Conservation (phyloP, 2,113 vertebrate genomes). For the Sceloporus tristichus region DNA sequence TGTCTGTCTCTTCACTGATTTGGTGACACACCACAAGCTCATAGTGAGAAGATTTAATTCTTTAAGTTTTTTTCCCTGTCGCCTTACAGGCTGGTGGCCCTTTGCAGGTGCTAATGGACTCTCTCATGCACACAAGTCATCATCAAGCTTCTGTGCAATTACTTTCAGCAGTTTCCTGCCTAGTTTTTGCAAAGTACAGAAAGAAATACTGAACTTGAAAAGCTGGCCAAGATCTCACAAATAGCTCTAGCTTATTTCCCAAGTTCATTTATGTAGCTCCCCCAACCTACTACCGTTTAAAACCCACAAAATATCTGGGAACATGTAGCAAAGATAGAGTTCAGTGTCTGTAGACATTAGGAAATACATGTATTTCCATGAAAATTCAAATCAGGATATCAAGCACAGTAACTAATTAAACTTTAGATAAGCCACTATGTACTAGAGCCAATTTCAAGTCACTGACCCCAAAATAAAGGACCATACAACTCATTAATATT, state of each 20-base stretch:
- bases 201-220: conserved; percentile 24
- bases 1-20: conserved; percentile 27
- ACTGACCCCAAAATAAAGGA: background rate
- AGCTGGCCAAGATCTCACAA: background rate
- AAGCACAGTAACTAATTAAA: background rate
- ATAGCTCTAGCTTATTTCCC: background rate
- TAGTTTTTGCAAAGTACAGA: background rate
- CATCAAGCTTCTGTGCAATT: conserved; percentile 26
- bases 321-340: background rate
- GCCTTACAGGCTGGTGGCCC: conserved; percentile 26
- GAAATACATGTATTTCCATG: background rate
- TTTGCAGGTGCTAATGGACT: conserved; percentile 55
- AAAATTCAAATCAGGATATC: background rate
- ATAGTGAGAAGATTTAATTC: conserved; percentile 67
- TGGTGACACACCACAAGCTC: conserved; percentile 51
- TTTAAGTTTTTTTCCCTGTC: conserved; percentile 45
- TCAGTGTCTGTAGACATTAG: conserved; percentile 3
- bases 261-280: background rate
- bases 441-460: background rate
- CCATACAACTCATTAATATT: background rate
- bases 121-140: conserved; percentile 32
- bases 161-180: conserved; percentile 26
- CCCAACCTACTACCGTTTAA: background rate
- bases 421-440: background rate
- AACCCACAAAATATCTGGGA: background rate